phyloP scores from a whole-genome alignment of 2,797 vertebrate genomes.

The Amblyraja radiata region DNA sequence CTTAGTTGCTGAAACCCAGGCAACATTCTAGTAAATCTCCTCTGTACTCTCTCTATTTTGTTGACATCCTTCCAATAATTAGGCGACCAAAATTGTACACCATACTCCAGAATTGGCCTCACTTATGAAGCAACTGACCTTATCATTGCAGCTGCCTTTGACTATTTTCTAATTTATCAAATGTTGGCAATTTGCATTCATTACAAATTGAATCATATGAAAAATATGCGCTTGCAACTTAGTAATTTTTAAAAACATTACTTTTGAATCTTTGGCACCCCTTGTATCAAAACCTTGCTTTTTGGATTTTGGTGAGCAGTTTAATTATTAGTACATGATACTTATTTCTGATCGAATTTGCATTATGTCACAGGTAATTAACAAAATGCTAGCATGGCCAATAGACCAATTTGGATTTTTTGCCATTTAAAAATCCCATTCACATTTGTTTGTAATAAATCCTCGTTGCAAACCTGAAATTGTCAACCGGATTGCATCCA shows the following conservation, averaged over 20 bases:
- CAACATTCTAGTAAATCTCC: too few relatives aligned
- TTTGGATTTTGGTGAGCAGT: background rate
- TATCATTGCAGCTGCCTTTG: background rate
- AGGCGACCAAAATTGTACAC: too few relatives aligned
- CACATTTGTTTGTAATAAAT: background rate
- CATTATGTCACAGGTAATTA: background rate
- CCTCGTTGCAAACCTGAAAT: background rate
- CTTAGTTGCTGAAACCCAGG: too few relatives aligned
- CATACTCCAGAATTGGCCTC: too few relatives aligned
- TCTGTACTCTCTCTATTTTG: too few relatives aligned
- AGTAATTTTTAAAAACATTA: background rate
- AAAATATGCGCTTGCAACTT: background rate
- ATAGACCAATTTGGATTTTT: background rate
- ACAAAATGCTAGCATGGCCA: background rate
- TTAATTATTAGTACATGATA: background rate
- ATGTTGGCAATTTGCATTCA: background rate
- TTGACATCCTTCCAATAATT: too few relatives aligned
- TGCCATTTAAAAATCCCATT: background rate
- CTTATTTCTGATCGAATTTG: background rate
- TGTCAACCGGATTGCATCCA: too few relatives aligned
- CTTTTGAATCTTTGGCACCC: background rate
- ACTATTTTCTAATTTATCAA: background rate
- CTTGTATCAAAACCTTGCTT: background rate
- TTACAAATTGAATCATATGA: too few relatives aligned
- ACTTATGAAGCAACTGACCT: background rate